These are phyloP conservation scores for Podabrus alpinus DNA, from an alignment of 2,888 invertebrate species.

Conservation along the genomic window DNA sequence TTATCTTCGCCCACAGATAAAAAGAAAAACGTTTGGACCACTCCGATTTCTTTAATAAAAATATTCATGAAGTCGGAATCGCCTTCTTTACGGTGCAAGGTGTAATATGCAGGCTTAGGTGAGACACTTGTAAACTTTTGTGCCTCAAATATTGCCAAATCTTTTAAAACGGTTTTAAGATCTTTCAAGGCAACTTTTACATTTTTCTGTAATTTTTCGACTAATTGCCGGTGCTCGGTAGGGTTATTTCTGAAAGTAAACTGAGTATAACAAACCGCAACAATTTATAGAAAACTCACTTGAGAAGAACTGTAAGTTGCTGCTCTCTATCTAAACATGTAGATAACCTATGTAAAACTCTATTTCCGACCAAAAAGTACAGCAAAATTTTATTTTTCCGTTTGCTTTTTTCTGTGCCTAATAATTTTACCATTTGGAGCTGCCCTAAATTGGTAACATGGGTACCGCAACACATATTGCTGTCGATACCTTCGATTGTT, in stretches of 20 bases:
- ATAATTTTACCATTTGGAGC: conserved; percentile 68
- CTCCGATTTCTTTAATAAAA: conserved; percentile 68
- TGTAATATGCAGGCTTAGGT: conserved; percentile 62
- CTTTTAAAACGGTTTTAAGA: conserved; percentile 67
- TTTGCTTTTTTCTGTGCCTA: conserved; percentile 75
- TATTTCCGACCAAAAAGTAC: conserved; percentile 73
- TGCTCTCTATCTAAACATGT: conserved; percentile 69
- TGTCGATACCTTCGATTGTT: conserved; percentile 75
- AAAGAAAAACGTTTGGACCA: conserved; percentile 65
- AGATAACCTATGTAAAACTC: conserved; percentile 67
- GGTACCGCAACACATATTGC: conserved; percentile 87
- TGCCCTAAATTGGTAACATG: conserved; percentile 78
- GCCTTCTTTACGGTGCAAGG: conserved; percentile 72
- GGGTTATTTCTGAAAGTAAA: conserved; percentile 68
- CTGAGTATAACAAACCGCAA: not conserved
- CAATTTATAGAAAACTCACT: conserved; percentile 60
- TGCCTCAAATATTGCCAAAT: conserved; percentile 72
- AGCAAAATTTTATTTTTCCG: conserved; percentile 66
- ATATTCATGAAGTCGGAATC: conserved; percentile 77
- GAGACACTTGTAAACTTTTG: conserved; percentile 60
- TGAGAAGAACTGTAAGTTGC: conserved; percentile 68
- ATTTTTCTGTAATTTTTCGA: conserved; percentile 75
- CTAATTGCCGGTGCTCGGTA: conserved; percentile 69
- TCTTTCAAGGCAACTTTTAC: conserved; percentile 68
- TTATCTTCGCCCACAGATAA: conserved; percentile 74